These are phyloP conservation scores for Chiridota heheva DNA, from an alignment of 35 echinoderm and acorn worm species.

Conservation along the genomic window DNA sequence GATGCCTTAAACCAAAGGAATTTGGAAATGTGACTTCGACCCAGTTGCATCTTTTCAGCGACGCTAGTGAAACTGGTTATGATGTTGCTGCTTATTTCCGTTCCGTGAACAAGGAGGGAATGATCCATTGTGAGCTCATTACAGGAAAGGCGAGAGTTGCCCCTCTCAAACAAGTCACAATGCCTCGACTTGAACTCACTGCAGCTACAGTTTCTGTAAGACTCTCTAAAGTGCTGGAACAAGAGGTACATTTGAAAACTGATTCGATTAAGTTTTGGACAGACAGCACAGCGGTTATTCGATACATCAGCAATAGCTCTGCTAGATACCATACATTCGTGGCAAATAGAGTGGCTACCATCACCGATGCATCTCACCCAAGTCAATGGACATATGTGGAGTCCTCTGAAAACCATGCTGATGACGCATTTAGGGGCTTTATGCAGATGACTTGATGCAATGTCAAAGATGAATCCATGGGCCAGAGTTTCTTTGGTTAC, in stretches of 20 bases:
- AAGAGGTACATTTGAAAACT: conserved; percentile 32
- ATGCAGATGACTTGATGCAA: too few species aligned
- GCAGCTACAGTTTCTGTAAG: conserved; percentile 53
- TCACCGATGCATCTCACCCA: conserved; percentile 30
- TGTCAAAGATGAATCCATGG: too few species aligned
- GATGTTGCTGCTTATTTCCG: conserved; percentile 62
- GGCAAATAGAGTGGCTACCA: conserved; percentile 52
- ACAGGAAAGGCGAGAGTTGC: conserved; percentile 59
- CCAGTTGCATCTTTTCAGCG: conserved; percentile 74
- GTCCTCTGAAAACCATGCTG: conserved; percentile 41
- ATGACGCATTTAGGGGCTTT: conserved; percentile 41
- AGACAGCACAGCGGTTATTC: conserved; percentile 65
- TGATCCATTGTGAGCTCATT: conserved; percentile 16
- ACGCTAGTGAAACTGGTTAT: conserved; percentile 57
- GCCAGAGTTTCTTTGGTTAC: too few species aligned
- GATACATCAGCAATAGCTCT: conserved; percentile 48
- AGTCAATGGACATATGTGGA: conserved; percentile 54
- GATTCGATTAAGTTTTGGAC: conserved; percentile 53
- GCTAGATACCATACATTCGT: conserved; percentile 48
- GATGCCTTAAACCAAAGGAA: conserved; percentile 49
- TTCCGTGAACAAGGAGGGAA: conserved; percentile 19
- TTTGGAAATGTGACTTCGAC: background rate
- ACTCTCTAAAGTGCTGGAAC: conserved; percentile 17
- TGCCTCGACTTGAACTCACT: conserved; percentile 68
- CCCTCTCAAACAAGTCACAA: conserved; percentile 58